A percentile compares a stretch with the other conserved stretches of the same genome.
Evolutionary conservation across 2,888 invertebrate genomes (phyloP).

Genomic region (Lochmaea crataegi): DNA sequence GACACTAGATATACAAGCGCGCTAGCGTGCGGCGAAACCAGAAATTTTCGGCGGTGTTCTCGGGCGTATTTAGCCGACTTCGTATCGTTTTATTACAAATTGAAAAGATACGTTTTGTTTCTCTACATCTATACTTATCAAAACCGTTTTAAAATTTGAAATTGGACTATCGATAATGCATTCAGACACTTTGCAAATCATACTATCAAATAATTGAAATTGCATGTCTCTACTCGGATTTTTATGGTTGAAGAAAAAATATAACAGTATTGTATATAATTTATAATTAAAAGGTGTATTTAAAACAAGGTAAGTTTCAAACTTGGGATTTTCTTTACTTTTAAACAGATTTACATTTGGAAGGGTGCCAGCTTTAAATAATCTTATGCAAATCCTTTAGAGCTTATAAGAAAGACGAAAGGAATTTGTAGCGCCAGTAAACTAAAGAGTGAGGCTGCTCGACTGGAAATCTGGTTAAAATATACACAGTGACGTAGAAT

Average conservation of each 20-base stretch:
- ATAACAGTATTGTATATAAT: not conserved
- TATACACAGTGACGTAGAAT: conserved; percentile 26
- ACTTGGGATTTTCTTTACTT: conserved; percentile 47
- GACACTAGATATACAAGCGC: too few relatives aligned
- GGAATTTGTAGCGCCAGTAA: conserved; percentile 40
- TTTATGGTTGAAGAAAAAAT: not conserved
- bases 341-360: conserved; percentile 63
- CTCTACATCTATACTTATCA: too few relatives aligned
- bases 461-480: conserved; percentile 23
- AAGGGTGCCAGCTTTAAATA: conserved; percentile 64
- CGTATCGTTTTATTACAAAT: too few relatives aligned
- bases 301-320: conserved; percentile 47
- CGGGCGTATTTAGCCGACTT: too few relatives aligned
- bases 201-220: too few relatives aligned
- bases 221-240: not conserved
- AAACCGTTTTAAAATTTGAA: too few relatives aligned
- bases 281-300: conserved; percentile 12
- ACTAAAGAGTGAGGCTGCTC: conserved; percentile 39
- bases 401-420: conserved; percentile 54
- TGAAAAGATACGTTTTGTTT: too few relatives aligned
- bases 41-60: too few relatives aligned
- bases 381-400: conserved; percentile 65
- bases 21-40: too few relatives aligned
- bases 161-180: too few relatives aligned
- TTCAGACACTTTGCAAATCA: too few relatives aligned